These are phyloP conservation scores for Notothenia coriiceps DNA, from an alignment of 2,113 vertebrate genomes.

Conservation along the genomic window DNA sequence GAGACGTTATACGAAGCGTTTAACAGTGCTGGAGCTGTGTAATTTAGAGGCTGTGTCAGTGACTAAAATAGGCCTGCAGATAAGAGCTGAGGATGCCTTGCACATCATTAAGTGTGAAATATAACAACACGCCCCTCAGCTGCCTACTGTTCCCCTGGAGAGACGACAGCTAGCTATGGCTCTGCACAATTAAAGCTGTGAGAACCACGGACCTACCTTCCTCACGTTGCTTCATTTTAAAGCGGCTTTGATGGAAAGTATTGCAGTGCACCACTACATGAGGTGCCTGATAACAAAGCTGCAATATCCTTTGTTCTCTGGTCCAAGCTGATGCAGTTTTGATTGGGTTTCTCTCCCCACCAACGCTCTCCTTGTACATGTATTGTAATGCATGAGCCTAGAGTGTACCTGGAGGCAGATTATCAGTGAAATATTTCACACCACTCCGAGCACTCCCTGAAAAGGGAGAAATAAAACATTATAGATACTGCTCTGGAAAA, in stretches of 20 bases:
- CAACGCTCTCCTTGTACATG: conserved; percentile 22
- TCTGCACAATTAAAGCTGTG: conserved; percentile 69
- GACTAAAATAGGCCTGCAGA: conserved; percentile 77
- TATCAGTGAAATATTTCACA: conserved; percentile 62
- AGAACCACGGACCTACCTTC: conserved; percentile 57
- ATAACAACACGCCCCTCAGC: conserved; percentile 79
- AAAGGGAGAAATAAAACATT: conserved; percentile 57
- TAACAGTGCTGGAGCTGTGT: conserved; percentile 48
- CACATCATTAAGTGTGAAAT: conserved; percentile 84
- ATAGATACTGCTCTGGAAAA: conserved; percentile 49
- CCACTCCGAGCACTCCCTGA: conserved; percentile 48
- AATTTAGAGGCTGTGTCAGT: conserved; percentile 68
- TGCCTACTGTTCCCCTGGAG: conserved; percentile 71
- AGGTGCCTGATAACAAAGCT: conserved; percentile 27
- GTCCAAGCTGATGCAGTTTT: conserved; percentile 25
- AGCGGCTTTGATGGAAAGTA: conserved; percentile 40
- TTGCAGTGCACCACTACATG: conserved; percentile 32
- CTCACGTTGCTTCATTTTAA: conserved; percentile 59
- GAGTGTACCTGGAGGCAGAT: conserved; percentile 44
- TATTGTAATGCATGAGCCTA: conserved; percentile 35
- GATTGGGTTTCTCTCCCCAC: conserved; percentile 38
- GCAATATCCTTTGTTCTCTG: conserved; percentile 28
- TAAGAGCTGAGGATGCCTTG: conserved; percentile 74
- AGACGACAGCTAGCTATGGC: conserved; percentile 63
- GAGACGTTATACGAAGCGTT: conserved; percentile 55